These are phyloP conservation scores for Petrosia ficiformis DNA, from an alignment of 37 sponge, comb jelly and placozoan genomes.

Conservation along the genomic window DNA sequence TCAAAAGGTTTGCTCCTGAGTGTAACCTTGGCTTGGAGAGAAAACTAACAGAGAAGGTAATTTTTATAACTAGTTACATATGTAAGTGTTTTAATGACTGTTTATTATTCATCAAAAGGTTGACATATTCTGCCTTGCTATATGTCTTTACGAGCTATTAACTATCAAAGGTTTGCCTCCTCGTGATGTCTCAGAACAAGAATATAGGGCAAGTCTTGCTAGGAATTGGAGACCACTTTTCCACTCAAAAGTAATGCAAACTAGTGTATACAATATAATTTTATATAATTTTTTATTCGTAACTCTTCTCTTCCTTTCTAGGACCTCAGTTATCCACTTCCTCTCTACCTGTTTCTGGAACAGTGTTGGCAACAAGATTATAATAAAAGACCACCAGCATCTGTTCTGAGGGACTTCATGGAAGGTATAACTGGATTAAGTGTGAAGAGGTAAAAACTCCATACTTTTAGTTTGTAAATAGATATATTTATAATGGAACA, in stretches of 20 bases:
- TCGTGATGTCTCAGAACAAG: slow-evolving; percentile 5
- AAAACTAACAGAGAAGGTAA: slow-evolving; percentile 58
- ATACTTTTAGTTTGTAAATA: too few species aligned
- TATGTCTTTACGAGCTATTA: slow-evolving; percentile 59
- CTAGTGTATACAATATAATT: background rate
- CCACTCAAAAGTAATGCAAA: slow-evolving; percentile 21
- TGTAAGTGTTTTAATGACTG: background rate
- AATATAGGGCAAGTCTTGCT: slow-evolving; percentile 35
- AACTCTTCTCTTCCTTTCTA: slow-evolving; percentile 1
- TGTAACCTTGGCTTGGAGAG: slow-evolving; percentile 14
- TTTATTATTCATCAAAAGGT: slow-evolving; percentile 32
- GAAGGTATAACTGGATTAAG: slow-evolving; percentile 9
- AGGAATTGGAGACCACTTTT: slow-evolving; percentile 39
- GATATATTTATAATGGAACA: too few species aligned
- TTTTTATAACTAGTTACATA: background rate
- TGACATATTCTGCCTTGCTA: slow-evolving; percentile 54
- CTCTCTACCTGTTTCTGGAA: slow-evolving; percentile 42
- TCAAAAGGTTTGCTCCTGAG: slow-evolving; percentile 43
- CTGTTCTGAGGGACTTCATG: slow-evolving; percentile 7
- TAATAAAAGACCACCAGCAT: slow-evolving; percentile 42
- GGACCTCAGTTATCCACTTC: slow-evolving; percentile 47
- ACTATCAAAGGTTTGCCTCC: slow-evolving; percentile 36
- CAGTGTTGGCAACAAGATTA: slow-evolving; percentile 70
- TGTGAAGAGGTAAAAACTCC: background rate
- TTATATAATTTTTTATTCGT: background rate